Conservation (phyloP, 2,888 invertebrate genomes). For the Bombyx huttoni region DNA sequence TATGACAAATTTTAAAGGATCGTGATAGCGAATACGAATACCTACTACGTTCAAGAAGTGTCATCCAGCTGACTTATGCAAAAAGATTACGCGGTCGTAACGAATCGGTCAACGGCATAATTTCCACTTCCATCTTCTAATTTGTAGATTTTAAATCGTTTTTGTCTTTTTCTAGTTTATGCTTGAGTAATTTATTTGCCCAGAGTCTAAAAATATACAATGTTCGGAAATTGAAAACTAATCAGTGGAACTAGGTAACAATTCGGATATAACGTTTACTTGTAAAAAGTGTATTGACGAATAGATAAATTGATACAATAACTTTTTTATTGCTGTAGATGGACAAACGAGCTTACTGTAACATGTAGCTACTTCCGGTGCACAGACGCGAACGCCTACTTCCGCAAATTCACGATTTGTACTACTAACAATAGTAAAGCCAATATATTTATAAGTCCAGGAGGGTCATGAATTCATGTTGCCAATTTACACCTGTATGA, state of each 20-base stretch:
- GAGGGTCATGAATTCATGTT: too few species aligned
- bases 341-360: too few species aligned
- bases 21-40: neutral
- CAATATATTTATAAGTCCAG: too few species aligned
- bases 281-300: neutral
- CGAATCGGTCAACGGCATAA: conserved; percentile 2
- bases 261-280: neutral
- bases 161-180: neutral
- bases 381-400: too few species aligned
- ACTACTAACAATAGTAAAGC: too few species aligned
- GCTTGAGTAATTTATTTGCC: neutral
- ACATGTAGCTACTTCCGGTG: too few species aligned
- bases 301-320: too few species aligned
- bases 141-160: neutral
- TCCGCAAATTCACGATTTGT: too few species aligned
- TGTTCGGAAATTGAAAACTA: neutral
- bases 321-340: too few species aligned
- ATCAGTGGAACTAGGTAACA: neutral
- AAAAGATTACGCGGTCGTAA: conserved; percentile 4
- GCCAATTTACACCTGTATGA: too few species aligned
- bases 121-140: conserved; percentile 2
- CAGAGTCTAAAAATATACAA: neutral
- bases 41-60: neutral
- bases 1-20: too few species aligned
- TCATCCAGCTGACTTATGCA: neutral